Evolutionary conservation across 1,140 invertebrate genomes (phyloP).

Genomic region (Lepidurus couesii): DNA sequence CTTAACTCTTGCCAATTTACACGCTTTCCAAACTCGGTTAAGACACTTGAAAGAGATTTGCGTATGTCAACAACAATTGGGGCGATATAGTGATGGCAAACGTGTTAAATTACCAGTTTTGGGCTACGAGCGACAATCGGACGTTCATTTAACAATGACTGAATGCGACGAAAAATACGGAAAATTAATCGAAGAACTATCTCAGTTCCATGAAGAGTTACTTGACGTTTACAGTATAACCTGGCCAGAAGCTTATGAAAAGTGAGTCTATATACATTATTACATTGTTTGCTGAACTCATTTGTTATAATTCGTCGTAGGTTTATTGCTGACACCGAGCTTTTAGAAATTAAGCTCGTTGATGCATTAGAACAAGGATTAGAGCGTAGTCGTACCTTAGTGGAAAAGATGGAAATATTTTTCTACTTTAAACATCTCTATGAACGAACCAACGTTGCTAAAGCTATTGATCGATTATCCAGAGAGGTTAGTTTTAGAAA

Average conservation of each 20-base stretch:
- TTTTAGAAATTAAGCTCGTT: slow-evolving; percentile 16
- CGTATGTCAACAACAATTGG: slow-evolving; percentile 24
- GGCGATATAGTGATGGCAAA: slow-evolving; percentile 16
- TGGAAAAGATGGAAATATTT: slow-evolving; percentile 23
- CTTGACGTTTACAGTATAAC: not conserved
- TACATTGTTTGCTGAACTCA: not conserved
- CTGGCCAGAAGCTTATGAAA: slow-evolving; percentile 10
- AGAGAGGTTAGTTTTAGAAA: not conserved
- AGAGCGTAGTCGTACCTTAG: not conserved
- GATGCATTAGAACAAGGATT: slow-evolving; percentile 24
- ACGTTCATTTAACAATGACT: not conserved
- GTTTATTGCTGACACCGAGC: not conserved
- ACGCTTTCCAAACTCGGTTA: slow-evolving; percentile 6
- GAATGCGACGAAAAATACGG: slow-evolving; percentile 11
- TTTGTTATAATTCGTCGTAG: not conserved
- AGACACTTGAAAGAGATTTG: slow-evolving; percentile 28
- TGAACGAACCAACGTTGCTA: slow-evolving; percentile 3
- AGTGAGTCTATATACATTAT: not conserved
- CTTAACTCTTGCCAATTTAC: slow-evolving; percentile 24
- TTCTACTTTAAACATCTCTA: slow-evolving; percentile 29
- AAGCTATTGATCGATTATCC: slow-evolving; percentile 7
- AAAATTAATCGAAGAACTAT: slow-evolving; percentile 6
- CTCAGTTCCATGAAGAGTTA: not conserved
- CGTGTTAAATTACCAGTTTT: slow-evolving; percentile 13
- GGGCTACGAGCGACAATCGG: slow-evolving; percentile 5